Evolutionary conservation across 2,888 invertebrate species (phyloP).

Genomic region (Athalia circularis): DNA sequence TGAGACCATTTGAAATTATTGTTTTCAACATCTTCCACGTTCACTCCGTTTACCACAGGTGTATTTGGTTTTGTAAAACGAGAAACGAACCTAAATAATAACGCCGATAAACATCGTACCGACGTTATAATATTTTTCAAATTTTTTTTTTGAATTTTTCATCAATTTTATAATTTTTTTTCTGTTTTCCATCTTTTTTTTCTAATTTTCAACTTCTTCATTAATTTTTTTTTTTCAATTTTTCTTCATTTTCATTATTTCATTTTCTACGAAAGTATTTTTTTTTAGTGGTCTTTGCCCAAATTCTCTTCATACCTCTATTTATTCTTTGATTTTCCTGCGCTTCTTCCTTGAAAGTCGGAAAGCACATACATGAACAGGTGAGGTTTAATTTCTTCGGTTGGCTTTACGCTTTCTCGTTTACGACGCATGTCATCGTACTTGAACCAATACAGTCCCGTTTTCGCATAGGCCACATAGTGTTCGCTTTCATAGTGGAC

Average conservation of each 20-base stretch:
- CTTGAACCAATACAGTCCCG: conserved; percentile 17
- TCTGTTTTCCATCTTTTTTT: too few relatives aligned
- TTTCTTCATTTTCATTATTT: too few relatives aligned
- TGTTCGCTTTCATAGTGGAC: conserved; percentile 6
- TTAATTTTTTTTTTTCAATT: too few relatives aligned
- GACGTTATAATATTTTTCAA: too few relatives aligned
- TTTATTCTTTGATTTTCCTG: neutral
- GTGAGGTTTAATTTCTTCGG: conserved; percentile 7
- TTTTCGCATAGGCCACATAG: conserved; percentile 17
- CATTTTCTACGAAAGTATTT: too few relatives aligned
- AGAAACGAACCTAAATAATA: neutral
- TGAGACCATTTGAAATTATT: neutral
- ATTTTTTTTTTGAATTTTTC: neutral
- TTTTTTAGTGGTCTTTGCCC: too few relatives aligned
- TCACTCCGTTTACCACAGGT: too few relatives aligned
- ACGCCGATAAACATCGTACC: neutral
- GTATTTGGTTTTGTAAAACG: neutral
- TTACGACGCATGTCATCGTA: conserved; percentile 29
- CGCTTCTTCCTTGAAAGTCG: too few relatives aligned
- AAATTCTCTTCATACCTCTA: neutral
- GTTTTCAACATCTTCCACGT: neutral
- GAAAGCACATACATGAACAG: conserved; percentile 26
- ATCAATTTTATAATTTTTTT: neutral
- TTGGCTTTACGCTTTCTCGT: conserved; percentile 9
- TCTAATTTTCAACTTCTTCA: too few relatives aligned